Conservation (phyloP, 2,797 vertebrate genomes). For the Thaleichthys pacificus region DNA sequence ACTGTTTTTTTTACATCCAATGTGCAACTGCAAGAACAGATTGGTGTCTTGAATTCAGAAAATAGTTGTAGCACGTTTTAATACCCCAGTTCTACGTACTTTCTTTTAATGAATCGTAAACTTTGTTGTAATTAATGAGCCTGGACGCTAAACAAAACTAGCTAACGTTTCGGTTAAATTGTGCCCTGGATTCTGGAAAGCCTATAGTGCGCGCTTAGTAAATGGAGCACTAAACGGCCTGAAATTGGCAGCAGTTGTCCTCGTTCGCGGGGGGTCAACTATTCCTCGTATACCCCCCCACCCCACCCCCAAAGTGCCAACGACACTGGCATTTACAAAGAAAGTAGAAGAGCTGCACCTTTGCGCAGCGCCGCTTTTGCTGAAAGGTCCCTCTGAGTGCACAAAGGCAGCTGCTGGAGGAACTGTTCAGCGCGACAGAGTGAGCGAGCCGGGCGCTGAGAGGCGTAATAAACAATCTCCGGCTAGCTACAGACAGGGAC, state of each 20-base stretch:
- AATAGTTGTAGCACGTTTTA: neutral
- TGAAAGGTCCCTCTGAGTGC: slow-evolving; percentile 75
- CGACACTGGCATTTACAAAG: slow-evolving; percentile 33
- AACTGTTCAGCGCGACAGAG: slow-evolving; percentile 69
- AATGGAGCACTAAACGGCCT: slow-evolving; percentile 27
- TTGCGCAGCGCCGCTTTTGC: slow-evolving; percentile 78
- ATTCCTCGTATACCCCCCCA: neutral
- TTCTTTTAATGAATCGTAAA: neutral
- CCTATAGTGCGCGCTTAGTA: slow-evolving; percentile 64
- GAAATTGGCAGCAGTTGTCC: slow-evolving; percentile 36
- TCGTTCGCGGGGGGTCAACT: slow-evolving; percentile 25
- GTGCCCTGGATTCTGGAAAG: slow-evolving; percentile 48
- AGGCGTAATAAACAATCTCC: slow-evolving; percentile 72
- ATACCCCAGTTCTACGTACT: neutral
- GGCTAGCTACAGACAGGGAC: slow-evolving; percentile 42
- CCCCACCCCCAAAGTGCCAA: slow-evolving; percentile 18
- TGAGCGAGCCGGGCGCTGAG: slow-evolving; percentile 65
- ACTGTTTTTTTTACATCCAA: neutral
- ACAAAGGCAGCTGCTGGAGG: slow-evolving; percentile 84
- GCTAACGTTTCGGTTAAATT: slow-evolving; percentile 15
- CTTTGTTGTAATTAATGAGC: neutral
- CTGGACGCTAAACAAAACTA: neutral
- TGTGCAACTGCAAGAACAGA: neutral
- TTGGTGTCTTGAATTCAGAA: neutral
- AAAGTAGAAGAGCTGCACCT: slow-evolving; percentile 72